Base-by-base conservation (phyloP, 2,113 vertebrate species). In the Gambusia affinis region DNA sequence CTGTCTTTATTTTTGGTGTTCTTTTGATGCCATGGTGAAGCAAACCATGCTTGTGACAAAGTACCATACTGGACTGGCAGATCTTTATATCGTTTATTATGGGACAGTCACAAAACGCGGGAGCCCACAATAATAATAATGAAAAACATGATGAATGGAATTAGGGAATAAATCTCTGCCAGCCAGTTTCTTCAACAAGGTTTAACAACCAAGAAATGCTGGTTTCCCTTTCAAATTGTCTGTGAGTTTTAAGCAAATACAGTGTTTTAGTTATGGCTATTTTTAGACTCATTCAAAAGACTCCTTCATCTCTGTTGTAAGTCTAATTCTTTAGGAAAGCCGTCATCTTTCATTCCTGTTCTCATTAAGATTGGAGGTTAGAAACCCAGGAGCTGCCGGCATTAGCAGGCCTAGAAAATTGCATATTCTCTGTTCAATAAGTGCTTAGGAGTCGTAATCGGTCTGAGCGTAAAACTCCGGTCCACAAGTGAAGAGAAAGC, bases 381-480 rank as follows among this genome's bases (percentile, higher is more conserved):
- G 82, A 87, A 90, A 86, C 78, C 76, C 81, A 88, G 83, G 65
- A 85, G 86, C 82, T 67, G 83, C 70, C 79, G 87, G 91, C 85
- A 90, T 92, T 92, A 92, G 85, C 67, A 72, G 80, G 80, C 81
- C 83, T 72, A 70, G 73, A 71, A 92, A 90, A 92, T 89, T 84
- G 84, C 85, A 88, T 85, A 82, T 77, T 82, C 88, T 86, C 77
- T 82, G 72, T 87, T 85, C 84, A 87, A 81, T 91, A 89, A 92
- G 85, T 86, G 83, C 82, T 77, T 68, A 80, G 81, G 84, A 89
- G 89, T 86, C 75, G 80, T 93, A 94, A 94, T 92, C 94, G 75
- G 80, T 81, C 88, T 73, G 61, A 87, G 82, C 76, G 79, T 86
- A 80, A 91, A 86, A 91, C 88, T 81, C 76, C 83, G 87, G 91